phyloP scores from a whole-genome alignment of 2,113 vertebrate species.

The Periophthalmus modestus region DNA sequence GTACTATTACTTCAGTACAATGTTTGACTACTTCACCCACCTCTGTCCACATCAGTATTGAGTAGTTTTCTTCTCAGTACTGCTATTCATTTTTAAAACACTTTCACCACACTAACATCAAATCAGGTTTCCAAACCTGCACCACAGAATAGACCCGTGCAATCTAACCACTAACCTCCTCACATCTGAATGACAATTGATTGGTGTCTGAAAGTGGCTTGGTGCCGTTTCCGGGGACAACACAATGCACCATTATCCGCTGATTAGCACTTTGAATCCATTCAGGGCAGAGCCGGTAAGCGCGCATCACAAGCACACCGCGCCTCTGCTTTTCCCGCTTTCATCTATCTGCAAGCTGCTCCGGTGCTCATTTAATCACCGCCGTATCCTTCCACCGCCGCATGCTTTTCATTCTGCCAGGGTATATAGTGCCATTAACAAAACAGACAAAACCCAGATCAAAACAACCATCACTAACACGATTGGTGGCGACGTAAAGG shows the following conservation, averaged over 20 bases:
- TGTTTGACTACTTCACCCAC: too few relatives aligned
- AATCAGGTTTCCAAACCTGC: not conserved
- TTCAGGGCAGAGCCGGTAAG: constrained; percentile 41
- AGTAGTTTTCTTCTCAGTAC: too few relatives aligned
- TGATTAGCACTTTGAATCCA: constrained; percentile 58
- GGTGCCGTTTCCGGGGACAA: constrained; percentile 10
- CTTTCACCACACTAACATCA: not conserved
- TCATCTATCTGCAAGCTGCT: constrained; percentile 36
- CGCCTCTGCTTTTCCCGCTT: constrained; percentile 39
- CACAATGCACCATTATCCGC: constrained; percentile 49
- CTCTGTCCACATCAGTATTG: too few relatives aligned
- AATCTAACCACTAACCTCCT: not conserved
- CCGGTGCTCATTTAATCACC: constrained; percentile 34
- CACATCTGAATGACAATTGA: constrained; percentile 46
- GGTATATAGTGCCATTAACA: constrained; percentile 18
- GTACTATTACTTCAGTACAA: too few relatives aligned
- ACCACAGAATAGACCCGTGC: not conserved
- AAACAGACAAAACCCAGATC: constrained; percentile 25
- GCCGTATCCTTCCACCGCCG: constrained; percentile 7
- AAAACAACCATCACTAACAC: not conserved
- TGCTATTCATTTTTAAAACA: too few relatives aligned
- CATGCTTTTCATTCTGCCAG: not conserved
- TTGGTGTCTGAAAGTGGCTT: constrained; percentile 10
- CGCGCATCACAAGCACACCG: constrained; percentile 47
- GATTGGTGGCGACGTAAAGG: constrained; percentile 15